These are phyloP conservation scores for Melopsittacus undulatus DNA, from an alignment of 2,797 vertebrate species.

Conservation along the genomic window DNA sequence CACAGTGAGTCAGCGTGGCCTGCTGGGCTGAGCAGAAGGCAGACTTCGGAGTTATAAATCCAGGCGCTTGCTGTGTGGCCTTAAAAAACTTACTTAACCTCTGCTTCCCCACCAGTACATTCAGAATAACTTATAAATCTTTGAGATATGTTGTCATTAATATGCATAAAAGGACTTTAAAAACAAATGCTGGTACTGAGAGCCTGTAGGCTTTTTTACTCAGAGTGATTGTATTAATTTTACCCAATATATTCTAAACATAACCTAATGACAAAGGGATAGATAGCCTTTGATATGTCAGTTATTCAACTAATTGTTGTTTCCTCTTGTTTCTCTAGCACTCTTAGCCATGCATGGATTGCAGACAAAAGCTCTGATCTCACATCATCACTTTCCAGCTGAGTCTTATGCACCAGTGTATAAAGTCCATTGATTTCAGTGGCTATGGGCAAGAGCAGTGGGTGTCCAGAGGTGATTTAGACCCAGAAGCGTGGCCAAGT, in stretches of 20 bases:
- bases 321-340: background rate
- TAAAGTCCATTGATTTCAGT: background rate
- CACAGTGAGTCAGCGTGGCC: slow-evolving; percentile 52
- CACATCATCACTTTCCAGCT: background rate
- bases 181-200: background rate
- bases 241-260: background rate
- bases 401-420: background rate
- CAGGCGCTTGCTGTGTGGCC: slow-evolving; percentile 44
- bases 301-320: background rate
- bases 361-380: background rate
- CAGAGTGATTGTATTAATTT: background rate
- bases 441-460: background rate
- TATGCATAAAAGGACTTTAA: background rate
- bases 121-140: background rate
- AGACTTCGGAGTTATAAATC: slow-evolving; percentile 30
- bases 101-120: slow-evolving; percentile 8
- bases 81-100: slow-evolving; percentile 17
- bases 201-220: background rate
- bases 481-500: background rate
- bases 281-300: background rate
- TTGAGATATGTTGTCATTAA: background rate
- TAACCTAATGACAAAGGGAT: background rate
- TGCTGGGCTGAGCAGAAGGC: slow-evolving; percentile 24
- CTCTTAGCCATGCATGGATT: background rate
- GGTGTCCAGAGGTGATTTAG: background rate